Base-by-base conservation (phyloP, 2,888 invertebrate genomes). In the Latrodectus hesperus region DNA sequence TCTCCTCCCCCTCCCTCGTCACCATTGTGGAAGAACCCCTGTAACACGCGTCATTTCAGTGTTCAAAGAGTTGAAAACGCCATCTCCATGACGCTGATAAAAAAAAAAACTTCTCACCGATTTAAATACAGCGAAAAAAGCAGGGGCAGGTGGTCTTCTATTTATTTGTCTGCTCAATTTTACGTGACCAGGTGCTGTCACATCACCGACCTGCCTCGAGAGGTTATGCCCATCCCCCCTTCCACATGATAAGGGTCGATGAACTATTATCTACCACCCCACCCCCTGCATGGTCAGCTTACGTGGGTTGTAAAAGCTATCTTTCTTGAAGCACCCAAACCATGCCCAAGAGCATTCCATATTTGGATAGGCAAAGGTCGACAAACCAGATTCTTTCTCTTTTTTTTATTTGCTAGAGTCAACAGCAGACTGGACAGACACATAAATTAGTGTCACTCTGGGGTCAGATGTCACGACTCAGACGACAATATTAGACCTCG, bases 171-270 rank as follows among this genome's bases (percentile, higher is more conserved):
- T 68, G 53, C 53, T 38, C 68, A 70, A 16, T 53, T 70, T 85
- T 80, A 80, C 72, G 71, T 75, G 78, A 80, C 85, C 80, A 80
- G 85, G 85, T 86, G 85, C 52, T 80, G 85, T 75, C 80, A 70
- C 80, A 22, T 51, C 60, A 60, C n/a, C 67, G 85, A 86, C 85
- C 85, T 86, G 85, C 85, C 85, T 74, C 14, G 60, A 64, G 79
- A 71, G 68, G 67, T 65, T 64, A 51, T 60, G 65, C 49, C 65
- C 38, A 52, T 71, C 76, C 70, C 76, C 76, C 26, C 51, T 55
- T 68, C 64, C 60, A 60, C 80, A 80, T 64, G 80, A 49, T 65
- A 17, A 71, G 70, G 86, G 75, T 86, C 86, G 84, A 70, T 74
- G 84, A 85, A 85, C 84, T 79, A 51, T n/a, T 60, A 9, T 52